Evolutionary conservation across 2,113 vertebrate genomes (phyloP), one percentile per base, ranked within the genome.

Genomic region (Dolichallabes microphthalmus): DNA sequence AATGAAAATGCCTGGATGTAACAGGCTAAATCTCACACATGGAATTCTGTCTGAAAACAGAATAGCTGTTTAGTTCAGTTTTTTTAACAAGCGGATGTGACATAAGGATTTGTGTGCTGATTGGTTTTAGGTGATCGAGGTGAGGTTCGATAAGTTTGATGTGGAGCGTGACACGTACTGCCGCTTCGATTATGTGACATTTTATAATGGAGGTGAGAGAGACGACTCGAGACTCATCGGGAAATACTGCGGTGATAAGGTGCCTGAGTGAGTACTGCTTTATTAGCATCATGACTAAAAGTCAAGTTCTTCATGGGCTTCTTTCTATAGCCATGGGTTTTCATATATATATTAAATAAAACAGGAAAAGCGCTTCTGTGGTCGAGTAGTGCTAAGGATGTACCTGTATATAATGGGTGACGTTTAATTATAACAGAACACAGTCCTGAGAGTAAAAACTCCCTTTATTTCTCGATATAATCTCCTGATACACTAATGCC

Each of bases 171-270:
- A 98, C 88, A 91, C 88, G 3, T 97, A 97, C 69, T 98, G 97
- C 86, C 96, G 97, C 27, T 98, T 96, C 12, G 97, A 98, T 91
- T 98, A 97, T 0, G 95, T 97, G 82, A 94, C 94, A 0, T 95
- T 97, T 82, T 97, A 95, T 89, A 96, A 97, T 0, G 96, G 97
- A 0, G 95, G 95, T 0, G 88, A 94, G 84, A 95, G 68, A 1
- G 95, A 97, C 0, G 93, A 96, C 50, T 93, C 96, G 0, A 93
- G 92, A 2, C 94, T 94, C 58, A 94, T 97, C 61, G 96, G 96
- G 35, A 96, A 93, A 91, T 97, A 94, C 92, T 98, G 97, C 1
- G 97, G 97, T 0, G 96, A 97, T 83, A 52, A 73, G 0, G 79
- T 89, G 2, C 97, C 97, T 0, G 83, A 92, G 97, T 98, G 86